phyloP scores from a whole-genome alignment of 2,797 vertebrate genomes.

The Catharus ustulatus region DNA sequence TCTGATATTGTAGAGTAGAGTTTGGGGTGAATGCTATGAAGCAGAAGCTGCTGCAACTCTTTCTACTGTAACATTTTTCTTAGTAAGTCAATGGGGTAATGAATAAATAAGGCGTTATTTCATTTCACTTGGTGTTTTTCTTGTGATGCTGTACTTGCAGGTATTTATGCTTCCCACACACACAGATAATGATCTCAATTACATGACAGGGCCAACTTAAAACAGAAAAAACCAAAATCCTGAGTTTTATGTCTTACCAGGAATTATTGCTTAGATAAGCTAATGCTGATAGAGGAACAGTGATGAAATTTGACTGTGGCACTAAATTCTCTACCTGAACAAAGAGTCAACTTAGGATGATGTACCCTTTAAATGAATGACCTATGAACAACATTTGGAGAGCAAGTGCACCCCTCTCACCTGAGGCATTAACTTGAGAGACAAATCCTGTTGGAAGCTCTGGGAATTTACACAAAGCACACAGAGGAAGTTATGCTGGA shows the following conservation, averaged over 20 bases:
- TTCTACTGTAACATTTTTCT: not conserved
- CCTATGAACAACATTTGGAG: not conserved
- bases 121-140: not conserved
- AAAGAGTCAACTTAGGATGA: not conserved
- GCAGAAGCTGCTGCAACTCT: not conserved
- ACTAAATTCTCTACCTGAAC: not conserved
- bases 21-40: not conserved
- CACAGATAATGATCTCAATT: not conserved
- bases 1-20: not conserved
- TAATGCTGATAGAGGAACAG: not conserved
- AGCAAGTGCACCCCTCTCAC: not conserved
- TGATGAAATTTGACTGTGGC: not conserved
- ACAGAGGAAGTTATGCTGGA: not conserved
- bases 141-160: not conserved
- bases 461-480: not conserved
- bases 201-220: not conserved
- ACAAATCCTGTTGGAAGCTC: rapidly evolving
- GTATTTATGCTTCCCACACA: not conserved
- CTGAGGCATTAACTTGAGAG: not conserved
- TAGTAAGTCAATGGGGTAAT: not conserved
- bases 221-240: not conserved
- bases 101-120: not conserved
- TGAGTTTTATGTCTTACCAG: not conserved
- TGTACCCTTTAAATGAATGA: not conserved
- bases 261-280: not conserved